Evolutionary conservation across 2,797 vertebrate species (phyloP), one percentile per base, ranked within the genome.

Genomic region (Dermochelys coriacea): DNA sequence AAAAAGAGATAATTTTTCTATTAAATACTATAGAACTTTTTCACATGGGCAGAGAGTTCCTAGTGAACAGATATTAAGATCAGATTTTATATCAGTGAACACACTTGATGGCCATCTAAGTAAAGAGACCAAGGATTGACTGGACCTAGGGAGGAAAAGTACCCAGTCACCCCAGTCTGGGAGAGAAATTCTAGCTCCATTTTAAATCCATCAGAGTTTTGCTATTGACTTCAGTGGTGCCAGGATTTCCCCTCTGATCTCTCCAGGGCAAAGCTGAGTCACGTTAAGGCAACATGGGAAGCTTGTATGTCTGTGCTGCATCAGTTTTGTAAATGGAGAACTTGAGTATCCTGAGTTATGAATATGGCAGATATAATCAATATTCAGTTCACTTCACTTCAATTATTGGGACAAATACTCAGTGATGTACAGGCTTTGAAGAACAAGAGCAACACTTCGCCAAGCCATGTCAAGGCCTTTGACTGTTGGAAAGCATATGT

Each of bases 331-430:
- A 9, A 50, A 59, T 3, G 51, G 55, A 81, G 16, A 57, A 47
- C 7, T 82, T 54, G 59, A 14, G 19, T 80, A 49, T 18, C 5
- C 8, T 55, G 3, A 4, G 14, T 52, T 4, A 0, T 57, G 25
- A 61, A 9, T 64, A 2, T 78, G 7, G 86, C 64, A 50, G 18
- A 81, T 2, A 29, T 82, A 50, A 77, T 3, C 59, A 74, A 78
- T 49, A 61, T 7, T 75, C 52, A 83, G 50, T 50, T 85, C 0
- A 78, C 11, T 77, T 61, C 1, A 25, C 11, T 77, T 61, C 1
- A 25, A 86, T 81, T 89, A 84, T 37, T 31, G 37, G 23, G 23
- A 23, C 8, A 85, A 61, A 57, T 29, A 15, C n/a, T 59, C 34
- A 74, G 5, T 23, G 59, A 71, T 51, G 49, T 5, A 80, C 3